Evolutionary conservation across 2,888 invertebrate genomes (phyloP).

Genomic region (Tenthredo livida): DNA sequence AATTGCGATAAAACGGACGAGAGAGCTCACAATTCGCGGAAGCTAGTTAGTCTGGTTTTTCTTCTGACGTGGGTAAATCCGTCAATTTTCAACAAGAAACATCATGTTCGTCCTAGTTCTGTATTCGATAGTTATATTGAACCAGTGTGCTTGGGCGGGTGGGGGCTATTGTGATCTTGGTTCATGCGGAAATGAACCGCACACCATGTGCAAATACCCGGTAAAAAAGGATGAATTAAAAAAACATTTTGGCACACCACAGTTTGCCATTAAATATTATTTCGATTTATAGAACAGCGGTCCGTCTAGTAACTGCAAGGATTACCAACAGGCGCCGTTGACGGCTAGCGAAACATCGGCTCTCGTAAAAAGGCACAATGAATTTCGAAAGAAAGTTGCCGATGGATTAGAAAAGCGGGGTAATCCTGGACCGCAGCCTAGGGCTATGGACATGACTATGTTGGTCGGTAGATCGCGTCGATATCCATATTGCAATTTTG

Average conservation of each 20-base stretch:
- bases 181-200: not conserved
- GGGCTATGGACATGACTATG: slow-evolving; percentile 59
- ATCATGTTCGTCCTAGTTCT: not conserved
- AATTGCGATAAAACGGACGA: not conserved
- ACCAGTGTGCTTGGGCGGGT: not conserved
- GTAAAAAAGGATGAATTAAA: not conserved
- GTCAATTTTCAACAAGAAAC: not conserved
- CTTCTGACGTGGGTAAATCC: no score
- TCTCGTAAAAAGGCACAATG: slow-evolving; percentile 57
- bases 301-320: not conserved
- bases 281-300: not conserved
- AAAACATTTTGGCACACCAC: not conserved
- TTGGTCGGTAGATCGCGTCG: slow-evolving; percentile 58
- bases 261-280: not conserved
- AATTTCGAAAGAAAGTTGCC: slow-evolving; percentile 60
- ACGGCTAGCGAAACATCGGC: not conserved
- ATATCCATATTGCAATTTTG: not conserved
- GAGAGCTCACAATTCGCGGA: no score
- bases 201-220: slow-evolving; percentile 29
- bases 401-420: slow-evolving; percentile 62
- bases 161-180: not conserved
- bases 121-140: not conserved
- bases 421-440: slow-evolving; percentile 63
- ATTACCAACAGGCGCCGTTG: not conserved
- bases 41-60: no score